phyloP scores from a whole-genome alignment of 2,113 vertebrate genomes.

The Canis aureus region DNA sequence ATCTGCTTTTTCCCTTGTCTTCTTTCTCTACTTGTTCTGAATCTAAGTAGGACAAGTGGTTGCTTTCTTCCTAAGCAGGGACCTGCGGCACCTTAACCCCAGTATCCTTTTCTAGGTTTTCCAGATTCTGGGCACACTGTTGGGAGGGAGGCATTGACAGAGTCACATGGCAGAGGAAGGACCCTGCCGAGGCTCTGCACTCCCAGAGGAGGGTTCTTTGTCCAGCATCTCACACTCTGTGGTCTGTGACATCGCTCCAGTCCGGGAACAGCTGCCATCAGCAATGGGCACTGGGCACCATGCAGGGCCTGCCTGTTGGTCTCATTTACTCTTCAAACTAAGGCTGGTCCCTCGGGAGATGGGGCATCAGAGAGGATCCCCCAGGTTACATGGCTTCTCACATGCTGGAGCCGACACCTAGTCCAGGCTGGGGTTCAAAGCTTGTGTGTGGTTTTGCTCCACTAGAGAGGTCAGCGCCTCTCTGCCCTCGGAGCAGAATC shows the following conservation, averaged over 20 bases:
- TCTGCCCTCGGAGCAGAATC: background rate
- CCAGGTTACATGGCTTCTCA: rapidly evolving
- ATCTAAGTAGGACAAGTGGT: background rate
- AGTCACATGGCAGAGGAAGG: rapidly evolving
- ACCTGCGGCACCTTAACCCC: background rate
- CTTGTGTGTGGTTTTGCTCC: rapidly evolving
- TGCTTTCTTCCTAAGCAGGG: background rate
- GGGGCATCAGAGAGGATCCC: rapidly evolving
- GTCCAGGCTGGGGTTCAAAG: background rate
- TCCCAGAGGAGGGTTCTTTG: too few relatives aligned
- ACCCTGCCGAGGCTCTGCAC: rapidly evolving
- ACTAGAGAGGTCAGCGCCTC: rapidly evolving
- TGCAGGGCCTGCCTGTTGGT: rapidly evolving
- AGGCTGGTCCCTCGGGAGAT: rapidly evolving
- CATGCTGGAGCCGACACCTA: rapidly evolving
- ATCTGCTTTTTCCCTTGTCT: background rate
- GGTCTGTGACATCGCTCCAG: rapidly evolving
- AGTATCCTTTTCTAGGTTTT: background rate
- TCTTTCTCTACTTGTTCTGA: background rate
- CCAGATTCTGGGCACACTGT: rapidly evolving
- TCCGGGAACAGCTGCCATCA: background rate
- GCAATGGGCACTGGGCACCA: rapidly evolving
- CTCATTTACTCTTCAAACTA: background rate
- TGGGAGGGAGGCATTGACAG: rapidly evolving
- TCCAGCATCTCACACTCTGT: rapidly evolving